Conservation (phyloP, 2,113 vertebrate genomes). For the Gopherus flavomarginatus region DNA sequence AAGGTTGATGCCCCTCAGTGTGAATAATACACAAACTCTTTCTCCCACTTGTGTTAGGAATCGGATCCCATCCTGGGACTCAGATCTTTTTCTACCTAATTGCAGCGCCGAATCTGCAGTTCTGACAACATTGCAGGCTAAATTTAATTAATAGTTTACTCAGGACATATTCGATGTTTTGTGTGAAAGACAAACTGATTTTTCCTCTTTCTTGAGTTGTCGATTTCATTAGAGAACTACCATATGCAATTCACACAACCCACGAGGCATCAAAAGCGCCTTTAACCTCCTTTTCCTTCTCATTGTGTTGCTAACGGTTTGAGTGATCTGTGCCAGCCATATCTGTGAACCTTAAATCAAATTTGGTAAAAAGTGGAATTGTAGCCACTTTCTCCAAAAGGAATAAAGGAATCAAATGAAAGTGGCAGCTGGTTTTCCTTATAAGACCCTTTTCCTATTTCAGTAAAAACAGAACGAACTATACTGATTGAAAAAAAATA, state of each 20-base stretch:
- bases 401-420: not conserved
- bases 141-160: constrained; percentile 73
- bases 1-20: constrained; percentile 23
- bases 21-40: constrained; percentile 31
- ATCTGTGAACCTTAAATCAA: not conserved
- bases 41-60: constrained; percentile 41
- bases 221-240: constrained; percentile 19
- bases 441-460: not conserved
- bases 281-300: not conserved
- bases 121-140: constrained; percentile 56
- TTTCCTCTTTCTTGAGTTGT: constrained; percentile 42
- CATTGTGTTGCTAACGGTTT: not conserved
- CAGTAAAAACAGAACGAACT: not conserved
- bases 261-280: not conserved
- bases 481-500: not conserved
- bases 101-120: constrained; percentile 56
- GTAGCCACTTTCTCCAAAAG: not conserved
- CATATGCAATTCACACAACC: constrained; percentile 32
- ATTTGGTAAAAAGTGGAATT: not conserved
- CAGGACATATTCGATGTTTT: constrained; percentile 62
- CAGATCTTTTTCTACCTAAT: constrained; percentile 58
- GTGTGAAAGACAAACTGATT: constrained; percentile 66
- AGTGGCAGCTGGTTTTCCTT: not conserved
- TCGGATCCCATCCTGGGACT: constrained; percentile 36
- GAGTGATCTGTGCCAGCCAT: not conserved